These are phyloP conservation scores for Cynaeus angustus DNA, from an alignment of 2,888 invertebrate species.

Conservation along the genomic window DNA sequence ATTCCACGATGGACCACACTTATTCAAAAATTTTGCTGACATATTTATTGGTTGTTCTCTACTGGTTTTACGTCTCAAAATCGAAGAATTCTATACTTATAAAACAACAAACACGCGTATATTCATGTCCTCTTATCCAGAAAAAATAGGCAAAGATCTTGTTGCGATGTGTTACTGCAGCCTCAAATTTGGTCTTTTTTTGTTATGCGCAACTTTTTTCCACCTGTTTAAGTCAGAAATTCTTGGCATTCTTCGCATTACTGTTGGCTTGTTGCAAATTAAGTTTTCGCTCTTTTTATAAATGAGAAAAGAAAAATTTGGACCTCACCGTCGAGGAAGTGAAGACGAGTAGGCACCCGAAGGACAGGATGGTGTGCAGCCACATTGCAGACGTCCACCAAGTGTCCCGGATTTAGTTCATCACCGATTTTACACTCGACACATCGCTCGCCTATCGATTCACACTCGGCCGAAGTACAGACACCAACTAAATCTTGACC, in stretches of 20 bases:
- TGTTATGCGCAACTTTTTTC: background rate
- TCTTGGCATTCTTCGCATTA: background rate
- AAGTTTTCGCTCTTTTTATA: background rate
- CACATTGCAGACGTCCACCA: constrained; percentile 51
- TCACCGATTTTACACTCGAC: constrained; percentile 39
- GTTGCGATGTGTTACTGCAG: too few relatives aligned
- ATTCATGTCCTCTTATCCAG: too few relatives aligned
- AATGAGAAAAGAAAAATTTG: constrained; percentile 4
- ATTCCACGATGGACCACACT: background rate
- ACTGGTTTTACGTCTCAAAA: too few relatives aligned
- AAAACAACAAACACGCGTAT: too few relatives aligned
- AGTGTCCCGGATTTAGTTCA: constrained; percentile 42
- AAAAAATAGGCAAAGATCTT: too few relatives aligned
- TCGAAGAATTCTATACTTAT: too few relatives aligned
- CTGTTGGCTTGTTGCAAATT: background rate
- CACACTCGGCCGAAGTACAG: constrained; percentile 43
- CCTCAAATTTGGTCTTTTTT: too few relatives aligned
- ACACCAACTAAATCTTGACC: constrained; percentile 49
- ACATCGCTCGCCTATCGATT: constrained; percentile 42
- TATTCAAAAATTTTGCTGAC: background rate
- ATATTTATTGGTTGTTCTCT: too few relatives aligned
- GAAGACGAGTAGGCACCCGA: constrained; percentile 49
- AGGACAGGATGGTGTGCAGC: constrained; percentile 48
- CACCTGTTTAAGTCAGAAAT: constrained; percentile 1
- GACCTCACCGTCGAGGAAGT: constrained; percentile 49